A percentile compares a stretch with the other conserved stretches of the same genome.
phyloP scores from a whole-genome alignment of 2,888 invertebrate genomes.

The Caenorhabditis plicata region DNA sequence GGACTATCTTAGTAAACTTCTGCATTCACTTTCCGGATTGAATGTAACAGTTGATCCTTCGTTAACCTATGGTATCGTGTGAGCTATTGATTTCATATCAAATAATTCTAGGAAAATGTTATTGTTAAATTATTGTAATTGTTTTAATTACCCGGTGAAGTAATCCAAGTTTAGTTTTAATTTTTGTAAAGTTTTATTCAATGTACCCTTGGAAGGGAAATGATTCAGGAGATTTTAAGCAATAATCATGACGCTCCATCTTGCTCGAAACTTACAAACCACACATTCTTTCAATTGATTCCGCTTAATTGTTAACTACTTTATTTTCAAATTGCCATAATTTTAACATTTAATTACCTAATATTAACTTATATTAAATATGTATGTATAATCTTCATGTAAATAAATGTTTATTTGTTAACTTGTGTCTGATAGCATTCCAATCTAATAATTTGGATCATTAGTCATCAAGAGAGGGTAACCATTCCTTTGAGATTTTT shows the following conservation, averaged over 20 bases:
- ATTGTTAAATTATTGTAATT: background rate
- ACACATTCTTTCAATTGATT: slow-evolving; percentile 6
- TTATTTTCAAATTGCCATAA: slow-evolving; percentile 22
- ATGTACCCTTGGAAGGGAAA: no score
- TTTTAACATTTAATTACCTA: slow-evolving; percentile 17
- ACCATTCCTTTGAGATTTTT: no score
- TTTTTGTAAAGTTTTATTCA: no score
- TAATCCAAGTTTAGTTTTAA: no score
- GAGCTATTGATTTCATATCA: no score
- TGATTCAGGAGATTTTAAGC: slow-evolving; percentile 6
- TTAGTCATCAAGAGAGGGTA: no score
- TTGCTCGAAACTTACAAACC: slow-evolving; percentile 1
- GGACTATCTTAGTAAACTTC: slow-evolving; percentile 54
- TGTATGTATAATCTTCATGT: no score
- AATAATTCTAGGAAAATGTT: no score
- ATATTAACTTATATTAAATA: no score
- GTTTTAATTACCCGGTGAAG: no score
- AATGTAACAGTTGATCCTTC: slow-evolving; percentile 61
- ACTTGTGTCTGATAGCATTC: no score
- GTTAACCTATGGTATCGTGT: slow-evolving; percentile 61
- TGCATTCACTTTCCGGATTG: slow-evolving; percentile 63
- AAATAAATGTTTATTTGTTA: slow-evolving; percentile 7
- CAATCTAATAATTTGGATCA: no score
- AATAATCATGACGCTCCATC: slow-evolving; percentile 13
- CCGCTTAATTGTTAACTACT: background rate